phyloP scores from a whole-genome alignment of 2,797 vertebrate species.

The Alosa sapidissima region DNA sequence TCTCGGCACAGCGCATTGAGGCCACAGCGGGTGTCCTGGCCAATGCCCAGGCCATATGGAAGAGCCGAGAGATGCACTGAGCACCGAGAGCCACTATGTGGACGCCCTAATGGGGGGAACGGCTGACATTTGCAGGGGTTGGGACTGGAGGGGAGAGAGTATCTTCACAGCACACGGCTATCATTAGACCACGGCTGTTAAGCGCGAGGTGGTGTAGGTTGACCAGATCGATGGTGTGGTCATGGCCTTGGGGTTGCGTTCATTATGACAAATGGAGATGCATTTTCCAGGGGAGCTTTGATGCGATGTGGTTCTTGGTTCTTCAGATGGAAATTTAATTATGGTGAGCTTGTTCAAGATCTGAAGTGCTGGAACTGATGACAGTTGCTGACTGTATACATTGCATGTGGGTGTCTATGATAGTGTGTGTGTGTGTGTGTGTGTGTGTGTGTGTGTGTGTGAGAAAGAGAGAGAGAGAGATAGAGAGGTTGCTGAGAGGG shows the following conservation, averaged over 20 bases:
- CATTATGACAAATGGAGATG: background rate
- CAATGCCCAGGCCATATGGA: conserved; percentile 50
- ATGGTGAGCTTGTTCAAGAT: background rate
- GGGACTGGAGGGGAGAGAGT: background rate
- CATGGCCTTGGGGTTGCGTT: background rate
- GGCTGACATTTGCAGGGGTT: background rate
- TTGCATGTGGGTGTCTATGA: background rate
- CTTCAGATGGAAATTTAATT: background rate
- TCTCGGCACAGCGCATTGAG: conserved; percentile 35
- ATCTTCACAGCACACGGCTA: background rate
- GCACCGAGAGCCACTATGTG: background rate
- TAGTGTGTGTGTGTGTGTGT: background rate
- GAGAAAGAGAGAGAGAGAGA: background rate
- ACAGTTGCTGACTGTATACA: background rate
- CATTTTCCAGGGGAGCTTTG: background rate
- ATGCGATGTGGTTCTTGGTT: background rate
- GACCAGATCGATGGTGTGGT: background rate
- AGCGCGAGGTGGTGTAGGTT: background rate
- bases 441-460: background rate
- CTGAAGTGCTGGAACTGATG: background rate
- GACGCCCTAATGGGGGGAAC: background rate
- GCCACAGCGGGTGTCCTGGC: conserved; percentile 48
- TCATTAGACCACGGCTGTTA: background rate
- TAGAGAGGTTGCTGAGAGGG: background rate
- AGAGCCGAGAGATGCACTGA: conserved; percentile 7